Base-by-base conservation (phyloP, 1,140 invertebrate species). In the Odontomachus brunneus region DNA sequence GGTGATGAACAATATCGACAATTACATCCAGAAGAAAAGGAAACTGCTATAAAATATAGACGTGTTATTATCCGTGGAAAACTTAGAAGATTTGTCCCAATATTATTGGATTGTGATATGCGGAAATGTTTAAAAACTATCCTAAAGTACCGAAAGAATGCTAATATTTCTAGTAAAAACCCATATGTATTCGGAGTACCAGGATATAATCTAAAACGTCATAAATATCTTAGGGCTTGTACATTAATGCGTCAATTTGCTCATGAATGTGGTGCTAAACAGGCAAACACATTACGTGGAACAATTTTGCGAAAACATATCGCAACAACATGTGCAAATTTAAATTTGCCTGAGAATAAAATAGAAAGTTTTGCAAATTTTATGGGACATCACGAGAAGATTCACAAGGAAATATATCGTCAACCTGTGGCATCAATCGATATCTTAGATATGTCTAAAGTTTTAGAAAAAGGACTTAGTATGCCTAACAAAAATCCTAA, bases 1-100 rank as follows among this genome's bases (percentile, higher is more conserved):
- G 33, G 60, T 63, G 29, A 63, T 33, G 17, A 63, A n/a, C 60
- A 63, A 22, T 63, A 63, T 63, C 60, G 17, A 29, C 17, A 63
- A 17, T 63, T 63, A 63, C 29, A 7, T 38, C 60, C 60, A 38
- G 60, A 63, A 63, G 60, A 63, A n/a, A 63, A 63, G 33, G 29
- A 33, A 17, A 9, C 60, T 63, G 60, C 60, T 24, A 24, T 15
- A 38, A 63, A 63, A 38, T 63, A 63, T 63, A 33, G 60, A n/a
- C n/a, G n/a, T n/a, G n/a, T n/a, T n/a, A n/a, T n/a, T n/a, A n/a
- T n/a, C n/a, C n/a, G n/a, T n/a, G n/a, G 60, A 63, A 60, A 60
- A 22, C 57, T 26, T 24, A n/a, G n/a, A 63, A 63, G 60, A 63
- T 63, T n/a, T 63, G 17, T 63, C 3, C 60, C 29, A 9, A 38